A percentile compares a stretch with the other conserved stretches of the same genome.
Conservation (phyloP, 2,797 vertebrate species). For the Lepilemur ruficaudatus region DNA sequence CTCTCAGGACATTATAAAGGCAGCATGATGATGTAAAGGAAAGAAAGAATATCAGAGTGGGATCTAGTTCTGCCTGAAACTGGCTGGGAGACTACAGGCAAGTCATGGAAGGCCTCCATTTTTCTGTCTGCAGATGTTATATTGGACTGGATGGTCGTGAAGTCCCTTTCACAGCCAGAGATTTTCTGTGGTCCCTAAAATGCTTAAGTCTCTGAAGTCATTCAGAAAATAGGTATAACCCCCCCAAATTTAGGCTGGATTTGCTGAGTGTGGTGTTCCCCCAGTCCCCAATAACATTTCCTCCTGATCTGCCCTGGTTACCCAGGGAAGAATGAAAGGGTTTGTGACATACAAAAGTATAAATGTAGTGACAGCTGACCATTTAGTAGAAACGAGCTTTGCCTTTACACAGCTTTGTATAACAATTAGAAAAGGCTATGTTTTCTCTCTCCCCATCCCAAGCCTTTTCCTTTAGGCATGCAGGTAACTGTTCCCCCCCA, state of each 20-base stretch:
- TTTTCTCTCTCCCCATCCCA: slow-evolving; percentile 39
- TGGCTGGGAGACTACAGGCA: background rate
- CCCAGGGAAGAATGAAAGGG: slow-evolving; percentile 55
- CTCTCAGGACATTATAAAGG: background rate
- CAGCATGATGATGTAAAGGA: background rate
- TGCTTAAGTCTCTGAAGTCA: slow-evolving; percentile 40
- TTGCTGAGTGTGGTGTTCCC: slow-evolving; percentile 7
- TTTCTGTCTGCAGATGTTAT: background rate
- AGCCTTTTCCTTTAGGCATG: slow-evolving; percentile 71
- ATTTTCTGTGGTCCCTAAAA: background rate
- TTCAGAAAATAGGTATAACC: slow-evolving; percentile 36
- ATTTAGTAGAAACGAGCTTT: slow-evolving; percentile 67
- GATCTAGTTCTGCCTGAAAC: background rate
- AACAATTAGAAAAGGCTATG: slow-evolving; percentile 63
- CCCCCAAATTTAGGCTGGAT: background rate
- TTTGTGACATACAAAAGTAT: slow-evolving; percentile 73
- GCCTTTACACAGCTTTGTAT: slow-evolving; percentile 62
- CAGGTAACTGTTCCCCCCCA: slow-evolving; percentile 54
- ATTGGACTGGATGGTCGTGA: background rate
- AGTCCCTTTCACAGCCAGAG: slow-evolving; percentile 12
- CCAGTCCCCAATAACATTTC: slow-evolving; percentile 35
- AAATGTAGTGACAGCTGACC: slow-evolving; percentile 72
- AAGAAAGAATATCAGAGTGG: background rate
- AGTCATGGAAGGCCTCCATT: slow-evolving; percentile 7
- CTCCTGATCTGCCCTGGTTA: slow-evolving; percentile 54